Conservation (phyloP, 2,113 vertebrate species). For the Sula dactylatra region DNA sequence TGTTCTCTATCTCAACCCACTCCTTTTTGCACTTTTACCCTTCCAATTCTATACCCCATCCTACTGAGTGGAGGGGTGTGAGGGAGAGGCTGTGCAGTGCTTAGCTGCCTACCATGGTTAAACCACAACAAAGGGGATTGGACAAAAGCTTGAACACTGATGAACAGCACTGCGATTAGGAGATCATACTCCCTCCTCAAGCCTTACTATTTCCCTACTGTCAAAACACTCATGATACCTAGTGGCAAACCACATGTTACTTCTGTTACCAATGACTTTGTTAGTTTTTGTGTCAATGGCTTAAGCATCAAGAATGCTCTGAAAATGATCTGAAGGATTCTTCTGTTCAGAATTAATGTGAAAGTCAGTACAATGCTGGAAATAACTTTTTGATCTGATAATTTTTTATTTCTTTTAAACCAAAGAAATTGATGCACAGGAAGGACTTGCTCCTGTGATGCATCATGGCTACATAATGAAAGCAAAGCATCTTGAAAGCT, state of each 20-base stretch:
- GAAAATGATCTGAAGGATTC: not conserved
- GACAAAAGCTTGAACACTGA: not conserved
- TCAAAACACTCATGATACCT: not conserved
- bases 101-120: not conserved
- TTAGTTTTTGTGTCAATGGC: not conserved
- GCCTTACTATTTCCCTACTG: not conserved
- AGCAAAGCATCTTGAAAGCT: not conserved
- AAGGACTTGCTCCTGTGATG: not conserved
- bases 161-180: not conserved
- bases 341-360: not conserved
- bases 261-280: not conserved
- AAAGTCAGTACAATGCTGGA: not conserved
- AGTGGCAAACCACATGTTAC: not conserved
- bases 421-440: not conserved
- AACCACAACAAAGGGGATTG: not conserved
- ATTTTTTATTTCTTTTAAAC: not conserved
- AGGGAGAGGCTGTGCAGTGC: not conserved
- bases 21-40: not conserved
- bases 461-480: not conserved
- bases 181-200: not conserved
- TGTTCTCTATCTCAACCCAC: not conserved
- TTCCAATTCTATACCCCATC: not conserved
- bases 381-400: not conserved
- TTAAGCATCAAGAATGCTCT: not conserved
- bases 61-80: fast-evolving